Evolutionary conservation across 2,888 invertebrate genomes (phyloP), one percentile per base, ranked within the genome.

Genomic region (Clusia tigrina): DNA sequence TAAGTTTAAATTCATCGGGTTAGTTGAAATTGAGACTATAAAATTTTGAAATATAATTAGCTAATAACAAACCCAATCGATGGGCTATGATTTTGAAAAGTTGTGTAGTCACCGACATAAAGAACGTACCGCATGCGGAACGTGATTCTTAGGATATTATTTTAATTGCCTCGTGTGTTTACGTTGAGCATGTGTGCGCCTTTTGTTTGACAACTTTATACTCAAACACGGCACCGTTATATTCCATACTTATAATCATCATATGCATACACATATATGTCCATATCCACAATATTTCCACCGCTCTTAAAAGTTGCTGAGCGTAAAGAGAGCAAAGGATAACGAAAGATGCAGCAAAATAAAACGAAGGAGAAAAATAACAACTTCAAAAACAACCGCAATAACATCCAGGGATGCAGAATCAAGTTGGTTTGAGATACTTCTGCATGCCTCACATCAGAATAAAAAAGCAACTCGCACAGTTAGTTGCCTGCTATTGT

Each of bases 341-440:
- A 55, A 60, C 64, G 65, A 67, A 69, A 60, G 53, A 63, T 64
- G 63, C 61, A 71, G 63, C 70, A 70, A 68, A 75, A 72, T 66
- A 74, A 68, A 67, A 52, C 63, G 23, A 20, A 61, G 58, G 66
- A 68, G 25, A 58, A 55, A 26, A 46, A 51, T 52, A 24, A 46
- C 48, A 37, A 63, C 17, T 51, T 12, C 26, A 52, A 20, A n/a
- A 20, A 42, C 42, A 3, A 3, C 22, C 3, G 22, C 48, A n/a
- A n/a, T n/a, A n/a, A n/a, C n/a, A n/a, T n/a, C n/a, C n/a, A n/a
- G n/a, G n/a, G n/a, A n/a, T n/a, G n/a, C n/a, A 6, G 9, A 48
- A 22, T 48, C 48, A 20, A 48, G 22, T 3, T 9, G 48, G 48
- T 48, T 60, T 60, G 48, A n/a, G 24, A 53, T n/a, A n/a, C n/a